Conservation (phyloP, 2,113 vertebrate species). For the Cololabis saira region DNA sequence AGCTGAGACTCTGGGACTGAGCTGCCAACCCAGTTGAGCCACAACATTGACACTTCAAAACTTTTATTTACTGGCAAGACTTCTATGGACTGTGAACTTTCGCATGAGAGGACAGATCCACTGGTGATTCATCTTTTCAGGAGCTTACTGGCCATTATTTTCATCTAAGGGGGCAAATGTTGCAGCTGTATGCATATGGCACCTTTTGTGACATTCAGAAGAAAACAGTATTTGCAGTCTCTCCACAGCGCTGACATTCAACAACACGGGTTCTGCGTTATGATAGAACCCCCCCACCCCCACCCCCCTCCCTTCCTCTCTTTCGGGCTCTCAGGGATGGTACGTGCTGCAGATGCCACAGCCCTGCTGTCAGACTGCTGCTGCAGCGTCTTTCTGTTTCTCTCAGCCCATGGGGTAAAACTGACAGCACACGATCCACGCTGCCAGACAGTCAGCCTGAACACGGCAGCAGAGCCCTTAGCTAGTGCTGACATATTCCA, state of each 20-base stretch:
- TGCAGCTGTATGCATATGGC: constrained; percentile 53
- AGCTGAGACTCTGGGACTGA: too few species aligned
- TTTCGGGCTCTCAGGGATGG: constrained; percentile 26
- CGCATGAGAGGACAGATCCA: constrained; percentile 20
- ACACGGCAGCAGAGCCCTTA: constrained; percentile 72
- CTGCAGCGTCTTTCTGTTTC: constrained; percentile 48
- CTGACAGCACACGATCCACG: constrained; percentile 67
- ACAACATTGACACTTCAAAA: constrained; percentile 9
- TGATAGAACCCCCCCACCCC: constrained; percentile 23
- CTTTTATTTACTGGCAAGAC: constrained; percentile 2
- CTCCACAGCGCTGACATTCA: constrained; percentile 58
- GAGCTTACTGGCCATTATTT: constrained; percentile 40
- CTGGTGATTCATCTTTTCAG: constrained; percentile 33
- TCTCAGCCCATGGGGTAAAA: constrained; percentile 66
- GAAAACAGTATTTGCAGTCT: constrained; percentile 43
- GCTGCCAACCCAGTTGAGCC: not conserved
- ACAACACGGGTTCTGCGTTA: constrained; percentile 37
- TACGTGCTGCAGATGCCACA: constrained; percentile 52
- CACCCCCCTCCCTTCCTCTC: not conserved
- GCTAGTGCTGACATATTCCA: constrained; percentile 74
- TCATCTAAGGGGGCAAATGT: constrained; percentile 35
- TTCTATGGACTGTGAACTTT: not conserved
- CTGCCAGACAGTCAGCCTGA: constrained; percentile 65
- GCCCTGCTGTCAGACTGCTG: constrained; percentile 67
- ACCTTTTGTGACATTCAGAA: constrained; percentile 62